Evolutionary conservation across 2,113 vertebrate species (phyloP).

Genomic region (Tragulus kanchil): DNA sequence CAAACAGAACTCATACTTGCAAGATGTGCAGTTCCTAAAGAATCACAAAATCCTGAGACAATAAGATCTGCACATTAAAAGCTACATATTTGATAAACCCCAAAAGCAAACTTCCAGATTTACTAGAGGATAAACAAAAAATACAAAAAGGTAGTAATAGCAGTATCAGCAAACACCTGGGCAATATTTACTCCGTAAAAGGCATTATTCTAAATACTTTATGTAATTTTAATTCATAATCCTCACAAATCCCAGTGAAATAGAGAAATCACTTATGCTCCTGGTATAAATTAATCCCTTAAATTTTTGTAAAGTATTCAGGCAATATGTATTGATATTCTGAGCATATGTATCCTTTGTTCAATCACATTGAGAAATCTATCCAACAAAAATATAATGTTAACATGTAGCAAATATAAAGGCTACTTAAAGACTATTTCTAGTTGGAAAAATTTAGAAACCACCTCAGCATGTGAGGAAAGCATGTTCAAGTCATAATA

Average conservation of each 20-base stretch:
- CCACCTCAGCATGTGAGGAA: not conserved
- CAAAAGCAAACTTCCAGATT: conserved; percentile 5
- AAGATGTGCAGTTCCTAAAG: not conserved
- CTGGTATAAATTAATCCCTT: conserved; percentile 12
- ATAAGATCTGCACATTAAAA: conserved; percentile 13
- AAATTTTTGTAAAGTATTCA: not conserved
- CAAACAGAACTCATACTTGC: conserved; percentile 25
- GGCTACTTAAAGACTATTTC: not conserved
- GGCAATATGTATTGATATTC: not conserved
- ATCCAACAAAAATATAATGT: conserved; percentile 43
- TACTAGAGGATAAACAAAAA: not conserved
- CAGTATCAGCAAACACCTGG: not conserved
- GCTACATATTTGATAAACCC: not conserved
- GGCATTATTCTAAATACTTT: not conserved
- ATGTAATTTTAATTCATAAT: conserved; percentile 36
- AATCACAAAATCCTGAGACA: conserved; percentile 7
- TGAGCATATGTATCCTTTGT: not conserved
- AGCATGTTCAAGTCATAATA: not conserved
- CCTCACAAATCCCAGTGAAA: not conserved
- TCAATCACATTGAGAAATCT: conserved; percentile 10
- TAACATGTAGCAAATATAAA: not conserved
- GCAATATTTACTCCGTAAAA: not conserved
- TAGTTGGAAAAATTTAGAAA: conserved; percentile 2
- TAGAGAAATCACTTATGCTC: conserved; percentile 41
- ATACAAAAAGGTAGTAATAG: not conserved